These are phyloP conservation scores for Yponomeuta plumbellus DNA, from an alignment of 2,888 invertebrate species.

Conservation along the genomic window DNA sequence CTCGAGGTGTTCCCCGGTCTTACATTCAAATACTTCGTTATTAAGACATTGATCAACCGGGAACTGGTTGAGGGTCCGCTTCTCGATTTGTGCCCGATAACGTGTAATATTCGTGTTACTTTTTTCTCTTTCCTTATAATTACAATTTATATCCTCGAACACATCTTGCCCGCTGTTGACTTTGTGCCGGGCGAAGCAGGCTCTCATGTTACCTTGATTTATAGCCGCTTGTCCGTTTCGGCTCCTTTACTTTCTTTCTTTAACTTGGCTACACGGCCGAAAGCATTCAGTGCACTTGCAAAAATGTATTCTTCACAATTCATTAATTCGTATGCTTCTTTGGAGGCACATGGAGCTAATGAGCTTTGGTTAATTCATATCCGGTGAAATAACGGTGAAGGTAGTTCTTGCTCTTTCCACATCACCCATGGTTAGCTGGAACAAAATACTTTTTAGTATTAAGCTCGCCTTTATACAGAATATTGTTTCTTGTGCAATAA, in stretches of 20 bases:
- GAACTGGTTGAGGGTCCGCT: slow-evolving; percentile 36
- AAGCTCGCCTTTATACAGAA: no score
- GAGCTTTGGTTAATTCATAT: no score
- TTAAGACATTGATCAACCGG: slow-evolving; percentile 50
- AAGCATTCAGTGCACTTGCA: slow-evolving; percentile 8
- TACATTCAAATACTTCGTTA: slow-evolving; percentile 41
- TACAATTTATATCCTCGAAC: slow-evolving; percentile 43
- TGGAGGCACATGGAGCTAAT: neutral
- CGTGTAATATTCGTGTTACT: slow-evolving; percentile 30
- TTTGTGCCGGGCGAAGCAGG: slow-evolving; percentile 24
- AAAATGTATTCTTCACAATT: neutral
- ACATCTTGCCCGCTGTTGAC: slow-evolving; percentile 32
- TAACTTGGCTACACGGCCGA: slow-evolving; percentile 9
- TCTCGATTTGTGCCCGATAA: slow-evolving; percentile 38
- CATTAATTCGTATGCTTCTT: neutral
- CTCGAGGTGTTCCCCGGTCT: slow-evolving; percentile 31
- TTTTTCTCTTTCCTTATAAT: slow-evolving; percentile 40
- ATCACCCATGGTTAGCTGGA: no score
- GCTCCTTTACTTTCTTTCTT: slow-evolving; percentile 15
- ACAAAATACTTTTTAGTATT: no score
- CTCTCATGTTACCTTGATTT: slow-evolving; percentile 32
- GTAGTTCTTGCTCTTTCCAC: no score
- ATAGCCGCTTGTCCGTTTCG: slow-evolving; percentile 20
- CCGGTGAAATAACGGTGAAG: no score
- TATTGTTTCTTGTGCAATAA: no score